A percentile compares a stretch with the other conserved stretches of the same genome.
These are phyloP conservation scores for Micromesistius poutassou DNA, from an alignment of 2,797 vertebrate genomes.

Conservation along the genomic window DNA sequence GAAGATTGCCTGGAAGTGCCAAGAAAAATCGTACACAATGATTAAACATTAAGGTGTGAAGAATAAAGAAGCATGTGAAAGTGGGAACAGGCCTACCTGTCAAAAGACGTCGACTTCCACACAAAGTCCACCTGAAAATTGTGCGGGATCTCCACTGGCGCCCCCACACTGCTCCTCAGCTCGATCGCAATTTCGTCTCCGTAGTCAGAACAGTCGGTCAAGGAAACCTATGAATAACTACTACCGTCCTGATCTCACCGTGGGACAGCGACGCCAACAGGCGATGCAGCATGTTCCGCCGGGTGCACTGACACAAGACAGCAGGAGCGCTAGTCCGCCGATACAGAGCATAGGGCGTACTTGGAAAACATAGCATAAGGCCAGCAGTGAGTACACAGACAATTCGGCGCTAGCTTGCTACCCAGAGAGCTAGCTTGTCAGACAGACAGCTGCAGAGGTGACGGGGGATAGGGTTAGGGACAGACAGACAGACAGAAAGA, in stretches of 20 bases:
- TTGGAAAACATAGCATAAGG: too few relatives aligned
- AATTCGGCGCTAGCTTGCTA: neutral
- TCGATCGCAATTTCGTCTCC: slow-evolving; percentile 99
- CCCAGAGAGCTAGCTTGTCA: neutral
- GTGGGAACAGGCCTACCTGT: slow-evolving; percentile 74
- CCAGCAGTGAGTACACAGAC: neutral
- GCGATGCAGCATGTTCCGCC: too few relatives aligned
- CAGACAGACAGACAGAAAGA: neutral
- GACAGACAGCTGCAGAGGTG: too few relatives aligned
- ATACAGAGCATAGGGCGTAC: too few relatives aligned
- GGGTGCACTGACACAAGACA: neutral
- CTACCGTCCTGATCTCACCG: neutral
- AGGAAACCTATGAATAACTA: slow-evolving; percentile 27
- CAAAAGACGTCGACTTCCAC: slow-evolving; percentile 98
- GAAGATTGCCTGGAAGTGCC: neutral
- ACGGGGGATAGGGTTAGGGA: too few relatives aligned
- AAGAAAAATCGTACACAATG: neutral
- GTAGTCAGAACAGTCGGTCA: slow-evolving; percentile 80
- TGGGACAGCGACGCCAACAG: neutral
- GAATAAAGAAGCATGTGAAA: neutral
- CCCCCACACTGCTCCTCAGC: slow-evolving; percentile 92
- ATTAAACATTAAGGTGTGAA: neutral
- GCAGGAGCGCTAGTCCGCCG: neutral
- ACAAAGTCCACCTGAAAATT: slow-evolving; percentile 99
- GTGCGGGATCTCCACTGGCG: slow-evolving; percentile 94